Evolutionary conservation across 2,113 vertebrate species (phyloP).

Genomic region (Lepus timidus): DNA sequence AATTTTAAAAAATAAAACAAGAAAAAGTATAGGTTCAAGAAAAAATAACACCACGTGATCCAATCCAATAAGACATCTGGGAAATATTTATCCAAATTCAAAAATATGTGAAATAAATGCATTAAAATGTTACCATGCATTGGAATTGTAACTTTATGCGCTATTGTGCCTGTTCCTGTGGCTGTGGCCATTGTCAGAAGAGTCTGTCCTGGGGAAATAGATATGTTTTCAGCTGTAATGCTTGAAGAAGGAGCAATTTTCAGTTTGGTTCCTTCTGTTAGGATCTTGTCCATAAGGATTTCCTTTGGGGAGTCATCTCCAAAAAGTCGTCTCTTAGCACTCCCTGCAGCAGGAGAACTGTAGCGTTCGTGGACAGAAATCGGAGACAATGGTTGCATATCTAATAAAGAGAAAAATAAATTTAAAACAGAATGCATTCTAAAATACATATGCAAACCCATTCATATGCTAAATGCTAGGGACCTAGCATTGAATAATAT

Average conservation of each 20-base stretch:
- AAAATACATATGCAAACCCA: constrained; percentile 29
- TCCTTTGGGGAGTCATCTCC: constrained; percentile 92
- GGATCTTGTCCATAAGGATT: constrained; percentile 84
- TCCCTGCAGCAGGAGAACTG: constrained; percentile 96
- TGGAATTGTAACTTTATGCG: constrained; percentile 92
- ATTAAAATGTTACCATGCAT: constrained; percentile 90
- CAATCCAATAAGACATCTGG: constrained; percentile 40
- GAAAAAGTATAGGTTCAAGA: neutral
- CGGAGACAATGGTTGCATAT: constrained; percentile 90
- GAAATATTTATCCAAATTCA: constrained; percentile 55
- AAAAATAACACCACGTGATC: constrained; percentile 45
- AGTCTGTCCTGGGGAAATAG: constrained; percentile 89
- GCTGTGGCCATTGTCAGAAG: constrained; percentile 90
- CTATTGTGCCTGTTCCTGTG: constrained; percentile 79
- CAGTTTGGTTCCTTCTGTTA: constrained; percentile 86
- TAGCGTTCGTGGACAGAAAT: constrained; percentile 96
- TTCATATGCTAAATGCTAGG: constrained; percentile 5
- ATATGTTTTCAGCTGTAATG: constrained; percentile 79
- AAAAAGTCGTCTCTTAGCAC: constrained; percentile 96
- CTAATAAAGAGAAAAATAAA: constrained; percentile 83
- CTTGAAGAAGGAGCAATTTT: constrained; percentile 85
- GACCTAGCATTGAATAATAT: constrained; percentile 20
- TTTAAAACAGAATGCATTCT: constrained; percentile 32
- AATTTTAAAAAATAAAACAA: neutral
- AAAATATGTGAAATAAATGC: constrained; percentile 50